Percentiles rank a stretch among this genome's conserved stretches.
Conservation (phyloP, 1,140 invertebrate genomes). For the Belonocnema kinseyi region DNA sequence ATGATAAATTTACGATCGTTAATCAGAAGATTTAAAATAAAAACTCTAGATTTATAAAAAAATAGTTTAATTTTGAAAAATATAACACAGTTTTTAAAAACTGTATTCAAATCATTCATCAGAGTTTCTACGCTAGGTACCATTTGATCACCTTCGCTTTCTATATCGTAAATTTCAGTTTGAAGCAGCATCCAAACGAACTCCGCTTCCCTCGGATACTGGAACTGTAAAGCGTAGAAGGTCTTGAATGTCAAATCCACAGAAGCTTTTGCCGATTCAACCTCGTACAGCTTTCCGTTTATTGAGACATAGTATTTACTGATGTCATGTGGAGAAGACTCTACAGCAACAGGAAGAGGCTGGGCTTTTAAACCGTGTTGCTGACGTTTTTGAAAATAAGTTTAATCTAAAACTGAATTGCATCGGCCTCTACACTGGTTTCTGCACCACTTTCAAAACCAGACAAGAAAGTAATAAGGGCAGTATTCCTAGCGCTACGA, state of each 20-base stretch:
- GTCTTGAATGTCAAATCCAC: constrained; percentile 44
- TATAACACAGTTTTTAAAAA: not conserved
- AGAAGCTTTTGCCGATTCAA: constrained; percentile 30
- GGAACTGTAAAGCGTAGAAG: constrained; percentile 42
- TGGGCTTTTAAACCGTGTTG: constrained; percentile 30
- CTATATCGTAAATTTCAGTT: not conserved
- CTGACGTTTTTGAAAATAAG: not conserved
- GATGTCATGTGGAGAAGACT: not conserved
- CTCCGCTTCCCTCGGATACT: constrained; percentile 33
- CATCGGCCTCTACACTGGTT: too few species aligned
- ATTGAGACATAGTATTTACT: constrained; percentile 35
- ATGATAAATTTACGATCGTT: not conserved
- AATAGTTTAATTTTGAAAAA: not conserved
- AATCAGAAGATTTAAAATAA: not conserved
- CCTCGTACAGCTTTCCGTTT: constrained; percentile 36
- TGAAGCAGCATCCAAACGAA: constrained; percentile 38
- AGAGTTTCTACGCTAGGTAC: not conserved
- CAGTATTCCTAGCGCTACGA: too few species aligned
- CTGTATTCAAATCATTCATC: not conserved
- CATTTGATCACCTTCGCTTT: not conserved
- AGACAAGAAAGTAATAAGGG: too few species aligned
- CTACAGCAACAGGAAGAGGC: constrained; percentile 37
- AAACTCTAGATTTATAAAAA: not conserved
- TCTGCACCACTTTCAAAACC: too few species aligned
- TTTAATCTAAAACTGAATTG: too few species aligned